Evolutionary conservation across 2,797 vertebrate genomes (phyloP).

Genomic region (Dipus sagitta): DNA sequence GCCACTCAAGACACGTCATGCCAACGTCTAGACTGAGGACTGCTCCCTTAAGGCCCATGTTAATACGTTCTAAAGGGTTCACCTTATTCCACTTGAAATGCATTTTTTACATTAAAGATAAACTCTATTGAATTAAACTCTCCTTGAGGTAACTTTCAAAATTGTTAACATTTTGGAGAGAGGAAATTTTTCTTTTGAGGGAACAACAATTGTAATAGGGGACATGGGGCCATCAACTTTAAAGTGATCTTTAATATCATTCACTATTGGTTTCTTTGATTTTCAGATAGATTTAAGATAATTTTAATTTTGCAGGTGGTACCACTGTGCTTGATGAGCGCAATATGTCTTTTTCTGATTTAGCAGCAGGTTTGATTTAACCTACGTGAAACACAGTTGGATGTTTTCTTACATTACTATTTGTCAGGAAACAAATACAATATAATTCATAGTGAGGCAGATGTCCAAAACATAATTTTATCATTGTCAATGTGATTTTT

Average conservation of each 20-base stretch:
- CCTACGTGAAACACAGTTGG: constrained; percentile 60
- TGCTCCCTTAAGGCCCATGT: neutral
- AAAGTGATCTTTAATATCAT: neutral
- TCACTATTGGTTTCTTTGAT: constrained; percentile 47
- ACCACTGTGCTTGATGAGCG: neutral
- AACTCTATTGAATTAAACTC: neutral
- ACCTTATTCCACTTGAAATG: neutral
- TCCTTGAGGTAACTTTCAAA: neutral
- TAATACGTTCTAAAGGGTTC: neutral
- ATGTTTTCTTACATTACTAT: constrained; percentile 57
- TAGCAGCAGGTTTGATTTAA: constrained; percentile 48
- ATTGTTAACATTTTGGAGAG: constrained; percentile 18
- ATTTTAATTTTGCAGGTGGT: constrained; percentile 61
- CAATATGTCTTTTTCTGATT: constrained; percentile 34
- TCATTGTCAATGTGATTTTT: neutral
- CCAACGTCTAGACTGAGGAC: neutral
- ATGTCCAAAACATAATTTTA: constrained; percentile 61
- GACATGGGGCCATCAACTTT: neutral
- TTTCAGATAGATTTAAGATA: constrained; percentile 43
- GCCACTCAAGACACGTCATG: neutral
- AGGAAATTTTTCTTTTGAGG: neutral
- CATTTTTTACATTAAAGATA: neutral
- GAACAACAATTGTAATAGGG: neutral
- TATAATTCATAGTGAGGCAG: constrained; percentile 47
- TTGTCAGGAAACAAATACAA: constrained; percentile 56